Evolutionary conservation across 92 coral and sea anemone genomes (phyloP).

Genomic region (Epizoanthus illoricatus): DNA sequence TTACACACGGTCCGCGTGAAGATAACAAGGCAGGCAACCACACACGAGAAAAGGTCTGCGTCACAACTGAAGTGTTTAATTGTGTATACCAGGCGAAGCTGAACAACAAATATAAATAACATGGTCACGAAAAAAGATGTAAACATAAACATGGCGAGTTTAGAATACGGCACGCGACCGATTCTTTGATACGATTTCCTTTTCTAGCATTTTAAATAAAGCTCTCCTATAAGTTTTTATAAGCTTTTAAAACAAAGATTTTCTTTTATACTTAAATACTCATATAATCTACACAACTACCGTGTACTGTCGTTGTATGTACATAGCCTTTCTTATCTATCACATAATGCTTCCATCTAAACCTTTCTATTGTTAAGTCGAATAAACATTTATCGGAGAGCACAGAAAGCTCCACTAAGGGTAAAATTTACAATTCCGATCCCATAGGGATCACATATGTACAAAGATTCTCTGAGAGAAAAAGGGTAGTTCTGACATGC

Average conservation of each 20-base stretch:
- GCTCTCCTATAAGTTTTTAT: background rate
- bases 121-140: constrained; percentile 10
- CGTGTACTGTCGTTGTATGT: background rate
- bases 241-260: background rate
- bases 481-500: background rate
- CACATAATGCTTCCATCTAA: constrained; percentile 1
- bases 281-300: background rate
- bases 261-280: background rate
- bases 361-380: background rate
- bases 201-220: background rate
- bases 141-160: background rate
- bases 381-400: constrained; percentile 16
- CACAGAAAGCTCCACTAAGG: constrained; percentile 29
- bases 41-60: background rate
- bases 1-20: background rate
- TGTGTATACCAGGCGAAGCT: background rate
- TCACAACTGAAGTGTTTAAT: constrained; percentile 19
- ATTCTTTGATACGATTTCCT: background rate
- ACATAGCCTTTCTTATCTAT: background rate
- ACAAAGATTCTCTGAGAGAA: constrained; percentile 24
- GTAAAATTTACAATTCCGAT: constrained; percentile 4
- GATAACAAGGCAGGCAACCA: background rate
- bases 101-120: background rate
- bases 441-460: constrained; percentile 23
- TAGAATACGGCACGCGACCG: constrained; percentile 20